Evolutionary conservation across 2,113 vertebrate species (phyloP), one percentile per base, ranked within the genome.

Genomic region (Brachypodius melanocephalos): DNA sequence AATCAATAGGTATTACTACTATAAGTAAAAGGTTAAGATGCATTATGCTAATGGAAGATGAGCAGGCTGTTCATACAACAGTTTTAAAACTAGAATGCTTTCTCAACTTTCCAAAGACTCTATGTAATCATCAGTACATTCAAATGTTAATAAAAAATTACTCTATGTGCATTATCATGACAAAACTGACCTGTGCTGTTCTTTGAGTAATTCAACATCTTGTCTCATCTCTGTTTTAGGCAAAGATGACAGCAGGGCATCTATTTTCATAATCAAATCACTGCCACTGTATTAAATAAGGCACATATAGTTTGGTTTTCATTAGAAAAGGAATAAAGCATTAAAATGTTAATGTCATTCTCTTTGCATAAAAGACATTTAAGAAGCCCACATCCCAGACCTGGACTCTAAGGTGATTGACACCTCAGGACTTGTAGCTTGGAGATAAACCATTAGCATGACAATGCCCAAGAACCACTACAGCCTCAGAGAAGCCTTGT

Each of bases 181-280:
- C n/a, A 45, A 10, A 58, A 66, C 95, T 96, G 96, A 99, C 99
- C 99, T 99, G 96, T 98, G 97, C 76, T 96, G 97, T 68, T 99
- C 98, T 97, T 98, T 98, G 73, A 97, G 78, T 88, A 99, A 98
- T 45, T 94, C 94, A 89, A 98, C 65, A 40, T 99, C 98, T 93
- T 97, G 98, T 66, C 98, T 98, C 88, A 96, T 61, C 46, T 98
- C 98, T 82, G 82, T 98, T 94, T 98, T 98, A 78, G 98, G 98
- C 90, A 98, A 98, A 57, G 99, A 98, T 2, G 98, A 98, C 46
- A 99, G 89, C 11, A 99, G 98, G 17, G 98, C 98, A 89, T 99
- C 99, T 54, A 99, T 97, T 98, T 99, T 99, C 99, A 99, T 99
- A 82, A 99, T 91, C 74, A 99, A 96, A 96, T 99, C 98, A 91